Base-by-base conservation (phyloP, 2,888 invertebrate genomes). In the Eupelmus urozonus region DNA sequence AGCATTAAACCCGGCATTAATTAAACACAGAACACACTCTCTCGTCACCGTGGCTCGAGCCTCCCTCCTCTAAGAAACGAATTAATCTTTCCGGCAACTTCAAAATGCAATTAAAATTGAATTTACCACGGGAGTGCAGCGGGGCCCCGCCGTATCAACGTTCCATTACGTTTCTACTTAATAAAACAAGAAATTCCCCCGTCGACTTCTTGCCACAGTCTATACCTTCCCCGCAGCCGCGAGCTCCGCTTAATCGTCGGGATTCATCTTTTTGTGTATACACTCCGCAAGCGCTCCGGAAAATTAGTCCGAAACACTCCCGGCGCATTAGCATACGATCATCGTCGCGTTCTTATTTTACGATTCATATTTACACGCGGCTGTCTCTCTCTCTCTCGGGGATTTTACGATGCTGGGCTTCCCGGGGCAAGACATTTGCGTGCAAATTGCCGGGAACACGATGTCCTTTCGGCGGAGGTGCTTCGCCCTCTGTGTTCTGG, bases 281-380 rank as follows among this genome's bases (percentile, higher is more conserved):
- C n/a, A n/a, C n/a, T n/a, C n/a, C n/a, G n/a, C n/a, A n/a, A 9
- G 60, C 66, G 2, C 25, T 2, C 42, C 11, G 27, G 57, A n/a
- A 13, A 70, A 70, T 60, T 60, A 60, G 60, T 49, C 49, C 45
- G 53, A 16, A 20, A 40, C 23, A 62, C 53, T 25, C 9, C n/a
- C 42, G 57, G 11, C 81, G 83, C 84, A 87, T 87, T 87, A 87
- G 85, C 87, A 87, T 86, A 85, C 84, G n/a, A n/a, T n/a, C n/a
- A n/a, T n/a, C n/a, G n/a, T n/a, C n/a, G n/a, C 83, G 84, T 83
- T 82, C 84, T 84, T 86, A 85, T 66, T 53, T 86, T 85, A 84
- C 84, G 86, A 86, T 86, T 87, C 85, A 86, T 87, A 87, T 86
- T 85, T 86, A 86, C 83, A 82, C 74, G 53, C 82, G 73, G 23